Evolutionary conservation across 2,888 invertebrate species (phyloP), one percentile per base, ranked within the genome.

Genomic region (Crioceris asparagi): DNA sequence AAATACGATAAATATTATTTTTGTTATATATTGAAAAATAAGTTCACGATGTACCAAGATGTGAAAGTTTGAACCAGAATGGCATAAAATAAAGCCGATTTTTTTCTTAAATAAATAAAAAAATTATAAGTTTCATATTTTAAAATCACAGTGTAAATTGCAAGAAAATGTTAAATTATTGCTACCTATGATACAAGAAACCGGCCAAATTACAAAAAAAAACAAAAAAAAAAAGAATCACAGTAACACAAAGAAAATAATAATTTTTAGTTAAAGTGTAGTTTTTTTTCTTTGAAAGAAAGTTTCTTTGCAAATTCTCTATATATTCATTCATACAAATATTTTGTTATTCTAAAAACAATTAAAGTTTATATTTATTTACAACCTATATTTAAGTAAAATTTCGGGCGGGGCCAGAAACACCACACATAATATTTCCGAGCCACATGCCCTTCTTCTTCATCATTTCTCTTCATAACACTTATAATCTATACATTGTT

Each of bases 401-500:
- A 45, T 41, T 27, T n/a, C n/a, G n/a, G n/a, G n/a, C n/a, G n/a
- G n/a, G n/a, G n/a, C n/a, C n/a, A n/a, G 39, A 43, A 45, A 45
- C 41, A 41, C 35, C 39, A 21, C 39, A 41, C 39, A 30, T 36
- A 37, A 38, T 32, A 21, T 40, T 40, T 42, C 41, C 45, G 29
- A 39, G 29, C 12, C 15, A 12, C 10, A 30, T 18, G 32, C 29
- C 32, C 21, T 38, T 10, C 16, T 31, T 32, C 29, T 32, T 29
- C n/a, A 16, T 27, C 15, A 33, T 35, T 42, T 38, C 38, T 36
- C 32, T 39, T 46, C 37, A 46, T 48, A 55, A 56, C 56, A 57
- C 56, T 55, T 56, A 57, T 50, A 56, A n/a, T 53, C 55, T 59
- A 58, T 59, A 58, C 59, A 57, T 54, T 53, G 54, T 57, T 58